Evolutionary conservation across 2,888 invertebrate genomes (phyloP).

Genomic region (Blastobasis lacticolella): DNA sequence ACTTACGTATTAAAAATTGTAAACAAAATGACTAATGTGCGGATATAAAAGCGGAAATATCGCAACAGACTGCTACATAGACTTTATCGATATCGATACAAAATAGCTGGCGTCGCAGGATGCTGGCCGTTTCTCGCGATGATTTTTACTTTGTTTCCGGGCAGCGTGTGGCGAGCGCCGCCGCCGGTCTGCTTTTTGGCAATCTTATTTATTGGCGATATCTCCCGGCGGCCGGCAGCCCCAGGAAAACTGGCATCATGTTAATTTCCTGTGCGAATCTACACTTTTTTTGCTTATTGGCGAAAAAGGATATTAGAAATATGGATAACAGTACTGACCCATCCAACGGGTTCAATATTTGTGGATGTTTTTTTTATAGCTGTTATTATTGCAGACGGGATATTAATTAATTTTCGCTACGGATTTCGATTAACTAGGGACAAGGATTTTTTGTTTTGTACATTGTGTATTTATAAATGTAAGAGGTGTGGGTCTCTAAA

Average conservation of each 20-base stretch:
- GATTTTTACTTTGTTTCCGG: slow-evolving; percentile 56
- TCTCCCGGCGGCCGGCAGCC: slow-evolving; percentile 32
- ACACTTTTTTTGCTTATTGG: slow-evolving; percentile 23
- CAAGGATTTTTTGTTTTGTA: too few relatives aligned
- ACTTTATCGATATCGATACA: slow-evolving; percentile 16
- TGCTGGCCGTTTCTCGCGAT: slow-evolving; percentile 26
- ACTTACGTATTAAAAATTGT: too few relatives aligned
- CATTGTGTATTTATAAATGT: too few relatives aligned
- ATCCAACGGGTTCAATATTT: too few relatives aligned
- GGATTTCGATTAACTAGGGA: too few relatives aligned
- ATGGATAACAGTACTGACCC: slow-evolving; percentile 6
- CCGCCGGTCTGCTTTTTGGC: slow-evolving; percentile 48
- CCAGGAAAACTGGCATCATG: slow-evolving; percentile 60
- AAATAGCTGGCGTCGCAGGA: slow-evolving; percentile 1
- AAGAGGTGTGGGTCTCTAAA: too few relatives aligned
- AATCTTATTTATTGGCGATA: slow-evolving; percentile 66
- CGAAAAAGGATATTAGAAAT: slow-evolving; percentile 19
- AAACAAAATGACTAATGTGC: too few relatives aligned
- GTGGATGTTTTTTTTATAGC: too few relatives aligned
- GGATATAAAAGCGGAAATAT: too few relatives aligned
- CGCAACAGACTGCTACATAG: not conserved
- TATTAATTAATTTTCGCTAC: too few relatives aligned
- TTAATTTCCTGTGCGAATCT: slow-evolving; percentile 61
- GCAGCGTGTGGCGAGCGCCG: slow-evolving; percentile 17
- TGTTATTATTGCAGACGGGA: too few relatives aligned